Evolutionary conservation across 2,888 invertebrate genomes (phyloP), one percentile per base, ranked within the genome.

Genomic region (Nomada ferruginata): DNA sequence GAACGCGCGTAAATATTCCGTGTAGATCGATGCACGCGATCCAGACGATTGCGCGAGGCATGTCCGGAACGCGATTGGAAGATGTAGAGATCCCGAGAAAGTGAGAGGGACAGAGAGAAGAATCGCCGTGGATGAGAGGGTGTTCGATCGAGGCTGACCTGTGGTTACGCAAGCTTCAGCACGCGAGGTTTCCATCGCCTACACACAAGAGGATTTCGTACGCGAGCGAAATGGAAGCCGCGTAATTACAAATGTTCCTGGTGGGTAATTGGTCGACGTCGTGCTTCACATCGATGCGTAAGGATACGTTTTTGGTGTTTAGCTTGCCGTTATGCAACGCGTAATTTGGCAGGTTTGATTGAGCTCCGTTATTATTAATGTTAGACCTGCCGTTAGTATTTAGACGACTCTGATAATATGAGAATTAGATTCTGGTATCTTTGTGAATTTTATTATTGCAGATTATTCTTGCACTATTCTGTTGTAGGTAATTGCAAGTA

Each of bases 111-210:
- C 55, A 47, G 64, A 50, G 71, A 26, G 42, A 68, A 5, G 23
- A 57, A 44, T 36, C 44, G 64, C 44, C 63, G 64, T 71, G 78
- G 71, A 72, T 79, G 82, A 29, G 73, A 81, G 77, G 85, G 70
- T 70, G 73, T 66, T 47, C 50, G 61, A 82, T 75, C 79, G 66
- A 57, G 72, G 66, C 73, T 79, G 57, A 63, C 55, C 65, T 69
- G 76, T 69, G 69, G 74, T 87, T 87, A 75, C 79, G 85, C 83
- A 87, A 87, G 44, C 76, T 70, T 85, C 85, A 63, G 65, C 79
- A 78, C 76, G 84, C 78, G 76, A 78, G 63, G n/a, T 52, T 69
- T 80, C 75, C 61, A 68, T 78, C 79, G 68, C 60, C 68, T 80
- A 64, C 71, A 47, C 66, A 42, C 61, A 53, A 20, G 20, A 36